Conservation (phyloP, 1,140 invertebrate species). For the Macrotrachela quadricornifera region DNA sequence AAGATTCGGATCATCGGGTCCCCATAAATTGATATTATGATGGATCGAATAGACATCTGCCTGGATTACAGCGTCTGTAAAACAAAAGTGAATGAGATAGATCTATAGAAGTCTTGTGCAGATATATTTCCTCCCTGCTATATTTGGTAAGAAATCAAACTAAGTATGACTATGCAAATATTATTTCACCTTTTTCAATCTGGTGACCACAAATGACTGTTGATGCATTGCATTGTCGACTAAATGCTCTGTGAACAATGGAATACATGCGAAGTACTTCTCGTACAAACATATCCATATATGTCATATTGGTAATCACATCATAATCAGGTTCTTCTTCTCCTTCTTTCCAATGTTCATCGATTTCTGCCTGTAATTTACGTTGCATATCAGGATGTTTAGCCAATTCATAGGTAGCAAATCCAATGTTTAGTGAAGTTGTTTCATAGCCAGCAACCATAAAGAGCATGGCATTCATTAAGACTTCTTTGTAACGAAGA, state of each 20-base stretch:
- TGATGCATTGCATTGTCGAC: too few species aligned
- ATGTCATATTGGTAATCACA: background rate
- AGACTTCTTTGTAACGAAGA: conserved; percentile 14
- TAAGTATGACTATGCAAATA: too few species aligned
- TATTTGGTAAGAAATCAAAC: too few species aligned
- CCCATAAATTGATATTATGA: conserved; percentile 21
- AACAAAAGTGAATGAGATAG: too few species aligned
- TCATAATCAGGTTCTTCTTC: background rate
- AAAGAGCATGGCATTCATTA: conserved; percentile 18
- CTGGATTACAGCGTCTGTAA: conserved; percentile 9
- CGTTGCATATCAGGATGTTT: conserved; percentile 32
- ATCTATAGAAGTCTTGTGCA: too few species aligned
- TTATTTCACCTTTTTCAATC: too few species aligned
- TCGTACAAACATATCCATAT: conserved; percentile 2
- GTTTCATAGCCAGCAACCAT: conserved; percentile 29
- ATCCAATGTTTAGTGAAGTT: conserved; percentile 30
- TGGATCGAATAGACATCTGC: conserved; percentile 25
- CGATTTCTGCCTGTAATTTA: conserved; percentile 27
- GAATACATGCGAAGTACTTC: background rate
- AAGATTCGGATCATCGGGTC: conserved; percentile 13
- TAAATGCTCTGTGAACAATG: background rate
- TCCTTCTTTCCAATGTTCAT: background rate
- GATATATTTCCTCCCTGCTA: too few species aligned
- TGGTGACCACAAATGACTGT: too few species aligned
- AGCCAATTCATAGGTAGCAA: conserved; percentile 30